phyloP scores from a whole-genome alignment of 1,140 invertebrate species.

The Solen grandis region DNA sequence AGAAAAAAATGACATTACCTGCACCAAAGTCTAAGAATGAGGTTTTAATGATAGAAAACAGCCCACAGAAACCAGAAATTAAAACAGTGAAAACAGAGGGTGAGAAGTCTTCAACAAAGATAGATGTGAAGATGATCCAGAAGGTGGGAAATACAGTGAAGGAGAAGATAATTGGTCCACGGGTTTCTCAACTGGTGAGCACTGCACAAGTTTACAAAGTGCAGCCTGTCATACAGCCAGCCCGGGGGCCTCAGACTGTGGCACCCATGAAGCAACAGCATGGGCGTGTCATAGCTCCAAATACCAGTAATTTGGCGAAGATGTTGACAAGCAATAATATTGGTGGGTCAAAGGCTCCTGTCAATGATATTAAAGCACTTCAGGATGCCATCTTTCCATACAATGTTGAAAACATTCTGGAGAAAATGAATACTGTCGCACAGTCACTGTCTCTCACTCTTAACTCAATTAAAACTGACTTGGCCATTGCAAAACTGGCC shows the following conservation, averaged over 20 bases:
- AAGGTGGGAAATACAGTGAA: background rate
- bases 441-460: slow-evolving; percentile 40
- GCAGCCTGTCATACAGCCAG: too few species aligned
- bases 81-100: background rate
- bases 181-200: background rate
- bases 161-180: background rate
- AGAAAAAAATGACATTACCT: slow-evolving; percentile 21
- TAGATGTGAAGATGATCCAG: background rate
- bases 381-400: slow-evolving; percentile 8
- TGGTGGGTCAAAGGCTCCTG: background rate
- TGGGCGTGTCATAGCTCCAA: background rate
- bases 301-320: background rate
- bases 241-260: too few species aligned
- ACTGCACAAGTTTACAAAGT: too few species aligned
- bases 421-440: slow-evolving; percentile 25
- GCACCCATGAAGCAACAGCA: slow-evolving; percentile 22
- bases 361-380: slow-evolving; percentile 19
- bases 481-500: slow-evolving; percentile 40
- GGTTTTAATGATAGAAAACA: slow-evolving; percentile 17
- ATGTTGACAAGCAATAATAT: background rate
- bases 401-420: slow-evolving; percentile 36
- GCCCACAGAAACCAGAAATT: background rate
- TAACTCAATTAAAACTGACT: slow-evolving; percentile 44
- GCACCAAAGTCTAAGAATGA: slow-evolving; percentile 27
- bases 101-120: background rate